Percentiles rank a stretch among this genome's conserved stretches.
These are phyloP conservation scores for Meiosimyza decipiens DNA, from an alignment of 2,888 invertebrate species.

Conservation along the genomic window DNA sequence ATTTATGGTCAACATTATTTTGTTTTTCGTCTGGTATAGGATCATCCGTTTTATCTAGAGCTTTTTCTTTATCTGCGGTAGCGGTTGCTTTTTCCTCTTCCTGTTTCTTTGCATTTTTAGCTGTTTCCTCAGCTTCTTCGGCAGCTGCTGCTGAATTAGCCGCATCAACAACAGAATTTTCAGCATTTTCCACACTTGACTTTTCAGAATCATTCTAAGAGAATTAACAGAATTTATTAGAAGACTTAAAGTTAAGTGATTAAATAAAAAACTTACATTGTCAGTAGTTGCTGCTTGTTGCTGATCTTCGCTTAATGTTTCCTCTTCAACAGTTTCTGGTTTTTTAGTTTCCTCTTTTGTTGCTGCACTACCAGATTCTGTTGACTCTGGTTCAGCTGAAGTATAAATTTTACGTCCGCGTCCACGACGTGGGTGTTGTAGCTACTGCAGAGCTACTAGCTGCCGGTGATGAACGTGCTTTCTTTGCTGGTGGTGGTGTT, in stretches of 20 bases:
- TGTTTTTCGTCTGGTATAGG: constrained; percentile 45
- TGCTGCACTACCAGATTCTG: constrained; percentile 43
- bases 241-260: background rate
- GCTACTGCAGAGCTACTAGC: constrained; percentile 37
- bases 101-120: constrained; percentile 27
- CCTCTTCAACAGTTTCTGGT: constrained; percentile 2
- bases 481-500: constrained; percentile 64
- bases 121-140: constrained; percentile 30
- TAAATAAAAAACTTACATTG: constrained; percentile 43
- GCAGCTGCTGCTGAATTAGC: constrained; percentile 39
- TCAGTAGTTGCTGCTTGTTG: constrained; percentile 27
- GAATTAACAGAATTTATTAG: background rate
- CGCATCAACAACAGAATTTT: constrained; percentile 41
- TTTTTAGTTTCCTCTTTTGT: constrained; percentile 28
- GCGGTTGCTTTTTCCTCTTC: constrained; percentile 34
- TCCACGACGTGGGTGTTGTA: constrained; percentile 55
- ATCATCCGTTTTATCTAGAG: constrained; percentile 48
- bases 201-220: constrained; percentile 41
- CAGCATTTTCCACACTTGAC: constrained; percentile 48
- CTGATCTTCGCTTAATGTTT: constrained; percentile 30
- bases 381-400: constrained; percentile 42
- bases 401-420: constrained; percentile 62
- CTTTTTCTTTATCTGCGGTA: constrained; percentile 4
- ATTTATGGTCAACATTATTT: constrained; percentile 49
- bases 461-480: constrained; percentile 57